A percentile compares a stretch with the other conserved stretches of the same genome.
These are phyloP conservation scores for Lepetodrilus schrolli DNA, from an alignment of 2,888 invertebrate genomes.

Conservation along the genomic window DNA sequence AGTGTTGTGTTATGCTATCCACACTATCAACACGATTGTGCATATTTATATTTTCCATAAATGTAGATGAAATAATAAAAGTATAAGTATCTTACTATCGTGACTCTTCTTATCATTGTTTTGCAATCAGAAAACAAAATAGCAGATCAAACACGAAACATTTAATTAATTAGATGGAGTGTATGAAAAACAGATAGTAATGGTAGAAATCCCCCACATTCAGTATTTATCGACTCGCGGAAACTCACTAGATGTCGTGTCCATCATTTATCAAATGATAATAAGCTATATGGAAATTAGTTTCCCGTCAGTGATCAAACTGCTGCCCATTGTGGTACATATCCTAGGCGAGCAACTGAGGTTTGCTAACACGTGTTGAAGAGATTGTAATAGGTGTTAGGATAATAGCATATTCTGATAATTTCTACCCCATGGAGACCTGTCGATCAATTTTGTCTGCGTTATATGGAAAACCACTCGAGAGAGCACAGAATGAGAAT, in stretches of 20 bases:
- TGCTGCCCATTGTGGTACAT: neutral
- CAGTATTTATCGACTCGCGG: conserved; percentile 2
- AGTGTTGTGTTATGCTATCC: too few species aligned
- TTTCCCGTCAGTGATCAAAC: conserved; percentile 12
- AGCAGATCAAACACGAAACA: neutral
- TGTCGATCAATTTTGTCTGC: neutral
- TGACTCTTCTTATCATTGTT: too few species aligned
- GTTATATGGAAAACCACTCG: conserved; percentile 9
- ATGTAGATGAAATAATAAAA: too few species aligned
- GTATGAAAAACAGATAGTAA: neutral
- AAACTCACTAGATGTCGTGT: neutral
- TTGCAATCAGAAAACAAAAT: too few species aligned
- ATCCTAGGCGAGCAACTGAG: conserved; percentile 11
- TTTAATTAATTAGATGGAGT: conserved; percentile 8
- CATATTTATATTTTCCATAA: too few species aligned
- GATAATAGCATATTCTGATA: conserved; percentile 24
- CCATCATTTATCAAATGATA: conserved; percentile 19
- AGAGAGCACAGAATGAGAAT: neutral
- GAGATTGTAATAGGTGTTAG: conserved; percentile 24
- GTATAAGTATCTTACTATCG: too few species aligned
- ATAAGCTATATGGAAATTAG: conserved; percentile 10
- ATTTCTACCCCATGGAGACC: conserved; percentile 17
- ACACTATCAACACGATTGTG: too few species aligned
- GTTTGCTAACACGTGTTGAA: conserved; percentile 24
- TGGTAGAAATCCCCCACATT: neutral